Evolutionary conservation across 2,113 vertebrate species (phyloP).

Genomic region (Ascaphus truei): DNA sequence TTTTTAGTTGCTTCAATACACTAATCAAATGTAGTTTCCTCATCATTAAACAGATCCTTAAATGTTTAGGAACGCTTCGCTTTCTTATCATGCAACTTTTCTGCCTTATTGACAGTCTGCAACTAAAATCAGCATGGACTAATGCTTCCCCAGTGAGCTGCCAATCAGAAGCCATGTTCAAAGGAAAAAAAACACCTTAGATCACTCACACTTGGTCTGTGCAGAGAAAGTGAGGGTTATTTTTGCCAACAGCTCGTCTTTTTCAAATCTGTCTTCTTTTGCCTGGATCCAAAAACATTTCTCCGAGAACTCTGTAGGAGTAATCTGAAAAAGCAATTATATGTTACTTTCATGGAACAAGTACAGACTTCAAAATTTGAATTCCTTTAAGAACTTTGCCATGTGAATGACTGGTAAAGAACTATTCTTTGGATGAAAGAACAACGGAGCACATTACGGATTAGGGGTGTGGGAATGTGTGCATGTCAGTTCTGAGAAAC

Average conservation of each 20-base stretch:
- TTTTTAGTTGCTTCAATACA: too few relatives aligned
- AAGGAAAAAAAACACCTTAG: background rate
- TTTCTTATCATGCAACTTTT: too few relatives aligned
- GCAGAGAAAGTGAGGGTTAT: slow-evolving; percentile 79
- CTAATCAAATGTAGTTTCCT: too few relatives aligned
- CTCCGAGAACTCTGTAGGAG: slow-evolving; percentile 73
- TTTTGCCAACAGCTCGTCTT: slow-evolving; percentile 83
- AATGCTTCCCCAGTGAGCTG: background rate
- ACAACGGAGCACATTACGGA: background rate
- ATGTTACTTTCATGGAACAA: slow-evolving; percentile 13
- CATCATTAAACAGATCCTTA: too few relatives aligned
- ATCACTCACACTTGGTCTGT: slow-evolving; percentile 79
- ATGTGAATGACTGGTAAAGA: slow-evolving; percentile 11
- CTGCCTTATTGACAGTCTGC: too few relatives aligned
- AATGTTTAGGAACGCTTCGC: too few relatives aligned
- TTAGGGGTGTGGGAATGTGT: background rate
- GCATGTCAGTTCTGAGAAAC: background rate
- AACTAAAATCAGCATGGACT: too few relatives aligned
- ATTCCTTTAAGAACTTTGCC: background rate
- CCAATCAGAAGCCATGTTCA: background rate
- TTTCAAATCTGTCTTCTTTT: slow-evolving; percentile 80
- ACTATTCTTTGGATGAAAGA: background rate
- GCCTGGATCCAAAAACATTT: slow-evolving; percentile 79
- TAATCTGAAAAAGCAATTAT: slow-evolving; percentile 48
- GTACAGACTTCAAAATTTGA: background rate